Evolutionary conservation across 2,113 vertebrate genomes (phyloP), one percentile per base, ranked within the genome.

Genomic region (Triplophysa tibetana): DNA sequence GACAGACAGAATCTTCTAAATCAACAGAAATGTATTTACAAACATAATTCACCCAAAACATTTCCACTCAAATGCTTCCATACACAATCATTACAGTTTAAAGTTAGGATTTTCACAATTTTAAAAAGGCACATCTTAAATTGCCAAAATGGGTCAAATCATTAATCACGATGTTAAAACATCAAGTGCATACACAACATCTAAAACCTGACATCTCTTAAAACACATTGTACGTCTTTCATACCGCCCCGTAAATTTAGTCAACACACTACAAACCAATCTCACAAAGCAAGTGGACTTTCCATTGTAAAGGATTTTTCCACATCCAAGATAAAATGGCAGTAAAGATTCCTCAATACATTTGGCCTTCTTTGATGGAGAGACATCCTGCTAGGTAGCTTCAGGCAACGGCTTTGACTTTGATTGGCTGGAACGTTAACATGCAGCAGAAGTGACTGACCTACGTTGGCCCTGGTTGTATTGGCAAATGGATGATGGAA

Each of bases 391-490:
- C 64, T 23, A 38, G 23, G 63, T 41, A 56, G 78, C 70, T 80
- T 24, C n/a, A 24, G 70, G 52, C 41, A 68, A 54, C 70, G 62
- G 64, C 79, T 62, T 43, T 26, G 79, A 63, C 65, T 41, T 62
- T 68, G 72, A 81, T 76, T 81, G 69, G 45, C 63, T 29, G 19
- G 61, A 69, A 65, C 54, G 60, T 61, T 52, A 50, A 63, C 78
- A 80, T 66, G 66, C 41, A 63, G 73, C 61, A 56, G 61, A 70
- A 56, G 52, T 63, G 64, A 54, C 70, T 52, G 61, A 77, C 48
- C 82, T 41, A 60, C 33, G 11, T 16, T 77, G 74, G 74, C 74
- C 74, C 66, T 67, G 43, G 75, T 38, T 54, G 68, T 73, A 77
- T 73, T 41, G 65, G 58, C 43, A 79, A 75, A 79, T 29, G 45